A percentile compares a stretch with the other conserved stretches of the same genome.
These are phyloP conservation scores for Euura saliciscinereae DNA, from an alignment of 1,140 invertebrate genomes.

Conservation along the genomic window DNA sequence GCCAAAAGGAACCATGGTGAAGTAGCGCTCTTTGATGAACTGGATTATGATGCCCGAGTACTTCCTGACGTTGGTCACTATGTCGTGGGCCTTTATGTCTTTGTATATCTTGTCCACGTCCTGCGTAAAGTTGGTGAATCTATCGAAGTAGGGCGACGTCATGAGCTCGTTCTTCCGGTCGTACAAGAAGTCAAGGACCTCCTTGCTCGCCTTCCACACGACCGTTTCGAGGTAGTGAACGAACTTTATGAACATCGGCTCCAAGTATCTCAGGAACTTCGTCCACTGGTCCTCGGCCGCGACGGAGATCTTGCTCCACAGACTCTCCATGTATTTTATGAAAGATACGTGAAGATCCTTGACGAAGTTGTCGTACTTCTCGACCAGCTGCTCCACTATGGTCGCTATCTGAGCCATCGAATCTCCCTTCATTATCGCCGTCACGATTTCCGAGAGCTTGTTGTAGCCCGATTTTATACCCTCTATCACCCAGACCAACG, in stretches of 20 bases:
- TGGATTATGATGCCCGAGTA: slow-evolving; percentile 70
- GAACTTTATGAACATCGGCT: slow-evolving; percentile 77
- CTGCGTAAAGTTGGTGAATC: slow-evolving; percentile 78
- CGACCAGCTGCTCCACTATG: slow-evolving; percentile 70
- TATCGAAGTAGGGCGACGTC: slow-evolving; percentile 79
- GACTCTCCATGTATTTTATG: slow-evolving; percentile 74
- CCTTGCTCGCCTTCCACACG: slow-evolving; percentile 73
- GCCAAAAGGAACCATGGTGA: slow-evolving; percentile 78
- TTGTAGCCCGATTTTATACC: slow-evolving; percentile 73
- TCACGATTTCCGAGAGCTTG: slow-evolving; percentile 70
- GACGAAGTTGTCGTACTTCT: slow-evolving; percentile 79
- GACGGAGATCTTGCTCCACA: slow-evolving; percentile 69
- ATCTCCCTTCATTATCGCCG: slow-evolving; percentile 73
- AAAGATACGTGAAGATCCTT: slow-evolving; percentile 79
- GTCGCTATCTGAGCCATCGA: slow-evolving; percentile 71
- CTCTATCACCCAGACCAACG: slow-evolving; percentile 76
- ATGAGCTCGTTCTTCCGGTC: slow-evolving; percentile 77
- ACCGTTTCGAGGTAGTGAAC: slow-evolving; percentile 77
- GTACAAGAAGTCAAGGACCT: slow-evolving; percentile 80
- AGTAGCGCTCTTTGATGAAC: slow-evolving; percentile 75
- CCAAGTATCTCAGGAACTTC: slow-evolving; percentile 70
- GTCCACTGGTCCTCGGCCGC: slow-evolving; percentile 73
- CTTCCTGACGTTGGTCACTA: slow-evolving; percentile 76
- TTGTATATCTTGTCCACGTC: slow-evolving; percentile 79
- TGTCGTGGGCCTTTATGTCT: slow-evolving; percentile 75